Percentiles rank a stretch among this genome's conserved stretches.
Evolutionary conservation across 2,113 vertebrate species (phyloP).

Genomic region (Amia ocellicauda): DNA sequence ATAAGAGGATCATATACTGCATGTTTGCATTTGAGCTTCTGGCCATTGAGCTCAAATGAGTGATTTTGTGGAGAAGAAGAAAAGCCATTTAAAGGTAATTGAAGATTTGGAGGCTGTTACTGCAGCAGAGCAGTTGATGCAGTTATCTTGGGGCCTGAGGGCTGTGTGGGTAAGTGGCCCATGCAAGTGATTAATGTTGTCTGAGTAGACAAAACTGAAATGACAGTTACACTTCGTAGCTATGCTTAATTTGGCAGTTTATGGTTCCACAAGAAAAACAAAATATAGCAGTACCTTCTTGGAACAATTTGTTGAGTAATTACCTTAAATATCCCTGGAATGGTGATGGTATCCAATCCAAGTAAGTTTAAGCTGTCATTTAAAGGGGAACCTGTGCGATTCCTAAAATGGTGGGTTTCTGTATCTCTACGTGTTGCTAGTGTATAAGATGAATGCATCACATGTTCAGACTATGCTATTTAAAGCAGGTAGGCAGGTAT

Average conservation of each 20-base stretch:
- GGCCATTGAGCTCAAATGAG: not conserved
- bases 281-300: no score
- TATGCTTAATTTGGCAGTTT: not conserved
- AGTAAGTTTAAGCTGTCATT: no score
- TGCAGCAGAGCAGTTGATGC: conserved; percentile 10
- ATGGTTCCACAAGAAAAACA: not conserved
- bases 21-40: not conserved
- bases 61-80: not conserved
- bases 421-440: no score
- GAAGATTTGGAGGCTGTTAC: conserved; percentile 2
- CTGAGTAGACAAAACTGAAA: conserved; percentile 45
- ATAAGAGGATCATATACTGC: not conserved
- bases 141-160: conserved; percentile 8
- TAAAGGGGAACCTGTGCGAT: no score
- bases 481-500: no score
- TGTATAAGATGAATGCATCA: no score
- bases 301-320: no score
- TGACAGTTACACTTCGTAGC: conserved; percentile 35
- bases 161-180: conserved; percentile 10
- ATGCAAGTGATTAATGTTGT: conserved; percentile 29
- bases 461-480: no score
- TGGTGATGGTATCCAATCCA: no score
- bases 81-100: conserved; percentile 33
- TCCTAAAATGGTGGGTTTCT: no score
- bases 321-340: no score